Evolutionary conservation across 2,888 invertebrate genomes (phyloP).

Genomic region (Cheilosia pagana): DNA sequence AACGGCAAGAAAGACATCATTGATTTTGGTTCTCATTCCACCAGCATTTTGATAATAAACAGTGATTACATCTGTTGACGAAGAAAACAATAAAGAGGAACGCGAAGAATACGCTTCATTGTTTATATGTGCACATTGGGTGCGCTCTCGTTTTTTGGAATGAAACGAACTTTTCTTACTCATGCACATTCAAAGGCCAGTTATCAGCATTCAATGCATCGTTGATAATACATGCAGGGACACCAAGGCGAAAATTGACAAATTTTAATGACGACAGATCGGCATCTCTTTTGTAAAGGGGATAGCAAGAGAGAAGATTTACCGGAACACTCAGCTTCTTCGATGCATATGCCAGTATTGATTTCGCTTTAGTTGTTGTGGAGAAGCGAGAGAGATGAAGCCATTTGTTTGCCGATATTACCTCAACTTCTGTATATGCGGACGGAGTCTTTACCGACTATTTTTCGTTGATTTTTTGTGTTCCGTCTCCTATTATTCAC

Average conservation of each 20-base stretch:
- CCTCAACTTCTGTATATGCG: constrained; percentile 30
- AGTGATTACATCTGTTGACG: constrained; percentile 4
- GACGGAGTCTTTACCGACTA: constrained; percentile 35
- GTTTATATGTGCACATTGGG: constrained; percentile 28
- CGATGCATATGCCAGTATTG: constrained; percentile 20
- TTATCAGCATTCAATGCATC: constrained; percentile 28
- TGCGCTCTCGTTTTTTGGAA: constrained; percentile 43
- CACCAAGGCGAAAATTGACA: constrained; percentile 24
- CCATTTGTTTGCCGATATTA: constrained; percentile 28
- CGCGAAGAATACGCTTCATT: neutral
- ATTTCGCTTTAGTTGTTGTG: constrained; percentile 19
- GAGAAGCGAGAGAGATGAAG: constrained; percentile 41
- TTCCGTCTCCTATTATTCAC: constrained; percentile 18
- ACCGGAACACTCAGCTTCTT: constrained; percentile 31
- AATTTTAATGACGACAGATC: constrained; percentile 34
- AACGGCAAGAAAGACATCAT: constrained; percentile 14
- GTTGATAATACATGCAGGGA: constrained; percentile 22
- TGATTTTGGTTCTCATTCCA: constrained; percentile 35
- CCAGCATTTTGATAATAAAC: constrained; percentile 29
- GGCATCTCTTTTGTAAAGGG: constrained; percentile 33
- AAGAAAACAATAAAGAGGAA: constrained; percentile 22
- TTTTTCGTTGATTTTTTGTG: constrained; percentile 7
- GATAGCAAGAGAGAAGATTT: constrained; percentile 19
- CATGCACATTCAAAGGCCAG: constrained; percentile 27
- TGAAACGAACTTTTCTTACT: constrained; percentile 20